A percentile compares a stretch with the other conserved stretches of the same genome.
Evolutionary conservation across 1,140 invertebrate species (phyloP).

Genomic region (Ladona fulva): DNA sequence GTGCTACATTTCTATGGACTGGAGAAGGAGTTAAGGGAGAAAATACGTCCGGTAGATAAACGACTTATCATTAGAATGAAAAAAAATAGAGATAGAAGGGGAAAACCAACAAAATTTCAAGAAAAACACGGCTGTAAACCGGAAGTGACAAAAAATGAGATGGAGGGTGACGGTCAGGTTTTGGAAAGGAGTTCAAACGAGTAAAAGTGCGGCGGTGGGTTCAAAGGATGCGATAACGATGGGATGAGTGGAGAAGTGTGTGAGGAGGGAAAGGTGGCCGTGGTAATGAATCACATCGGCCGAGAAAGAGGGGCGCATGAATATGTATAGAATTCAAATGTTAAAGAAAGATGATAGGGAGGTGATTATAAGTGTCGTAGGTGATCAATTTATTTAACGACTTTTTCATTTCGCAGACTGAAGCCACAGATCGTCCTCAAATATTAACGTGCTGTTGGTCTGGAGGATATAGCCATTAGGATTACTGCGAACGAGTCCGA

Average conservation of each 20-base stretch:
- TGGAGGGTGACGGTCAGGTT: not conserved
- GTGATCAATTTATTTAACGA: not conserved
- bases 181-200: not conserved
- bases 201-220: not conserved
- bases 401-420: not conserved
- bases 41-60: not conserved
- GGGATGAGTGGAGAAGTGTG: not conserved
- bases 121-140: not conserved
- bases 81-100: not conserved
- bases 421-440: too few relatives aligned
- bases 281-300: not conserved
- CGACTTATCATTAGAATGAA: too few relatives aligned
- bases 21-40: not conserved
- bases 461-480: too few relatives aligned
- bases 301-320: not conserved
- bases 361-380: not conserved
- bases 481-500: too few relatives aligned
- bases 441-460: too few relatives aligned
- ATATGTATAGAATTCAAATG: not conserved
- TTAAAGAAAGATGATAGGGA: not conserved
- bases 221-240: not conserved
- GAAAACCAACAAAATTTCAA: not conserved
- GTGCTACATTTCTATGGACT: too few relatives aligned
- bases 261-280: not conserved
- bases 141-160: not conserved